Conservation (phyloP, 2,888 invertebrate species). For the Pocota personata region DNA sequence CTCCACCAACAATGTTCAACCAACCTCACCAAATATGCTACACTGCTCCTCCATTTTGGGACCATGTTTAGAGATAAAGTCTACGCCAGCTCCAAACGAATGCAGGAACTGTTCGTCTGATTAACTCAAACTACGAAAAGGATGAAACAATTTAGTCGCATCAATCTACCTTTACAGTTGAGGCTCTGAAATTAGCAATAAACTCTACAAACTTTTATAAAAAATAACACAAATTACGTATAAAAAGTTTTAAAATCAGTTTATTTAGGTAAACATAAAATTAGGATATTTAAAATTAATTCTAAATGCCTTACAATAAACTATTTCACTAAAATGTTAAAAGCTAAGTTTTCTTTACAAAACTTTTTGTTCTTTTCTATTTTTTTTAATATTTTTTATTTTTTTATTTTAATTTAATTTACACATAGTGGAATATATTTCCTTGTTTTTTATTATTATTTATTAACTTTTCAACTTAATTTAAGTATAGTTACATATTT, state of each 20-base stretch:
- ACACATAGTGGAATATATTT: conserved; percentile 64
- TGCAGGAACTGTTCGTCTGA: too few species aligned
- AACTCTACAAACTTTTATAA: not conserved
- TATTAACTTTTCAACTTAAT: conserved; percentile 54
- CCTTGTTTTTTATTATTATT: not conserved
- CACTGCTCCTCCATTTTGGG: too few species aligned
- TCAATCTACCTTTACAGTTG: too few species aligned
- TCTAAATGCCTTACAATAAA: conserved; percentile 46
- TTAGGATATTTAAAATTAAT: conserved; percentile 40
- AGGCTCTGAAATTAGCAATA: too few species aligned
- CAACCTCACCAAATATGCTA: too few species aligned
- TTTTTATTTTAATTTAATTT: conserved; percentile 51
- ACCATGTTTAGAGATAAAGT: too few species aligned
- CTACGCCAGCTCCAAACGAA: too few species aligned
- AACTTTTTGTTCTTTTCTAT: conserved; percentile 14
- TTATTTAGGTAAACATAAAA: conserved; percentile 67
- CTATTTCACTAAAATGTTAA: conserved; percentile 47
- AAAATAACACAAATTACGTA: conserved; percentile 8
- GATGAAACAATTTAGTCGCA: too few species aligned
- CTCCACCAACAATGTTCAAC: too few species aligned
- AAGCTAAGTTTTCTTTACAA: conserved; percentile 50
- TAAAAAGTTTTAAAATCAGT: conserved; percentile 59
- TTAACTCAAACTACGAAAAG: too few species aligned
- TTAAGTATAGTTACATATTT: conserved; percentile 48
- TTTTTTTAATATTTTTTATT: not conserved